phyloP scores from a whole-genome alignment of 2,113 vertebrate species.

The Myanophis thanlyinensis region DNA sequence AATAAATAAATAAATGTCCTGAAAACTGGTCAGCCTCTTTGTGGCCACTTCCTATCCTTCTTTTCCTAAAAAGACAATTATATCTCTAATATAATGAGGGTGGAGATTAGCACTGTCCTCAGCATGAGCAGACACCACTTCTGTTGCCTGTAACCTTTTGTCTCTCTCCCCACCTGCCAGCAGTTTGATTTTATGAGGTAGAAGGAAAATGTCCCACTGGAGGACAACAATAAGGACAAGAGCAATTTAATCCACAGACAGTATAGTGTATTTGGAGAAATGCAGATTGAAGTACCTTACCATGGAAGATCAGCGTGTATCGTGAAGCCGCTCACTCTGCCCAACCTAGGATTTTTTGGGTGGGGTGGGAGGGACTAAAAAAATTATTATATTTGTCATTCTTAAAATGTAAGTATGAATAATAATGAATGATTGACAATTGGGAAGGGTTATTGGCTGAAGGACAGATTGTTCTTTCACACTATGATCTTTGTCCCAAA shows the following conservation, averaged over 20 bases:
- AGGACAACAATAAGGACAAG: not conserved
- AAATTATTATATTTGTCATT: not conserved
- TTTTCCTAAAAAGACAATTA: not conserved
- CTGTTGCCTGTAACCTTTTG: not conserved
- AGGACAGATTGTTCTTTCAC: not conserved
- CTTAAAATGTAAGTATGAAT: not conserved
- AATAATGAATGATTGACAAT: not conserved
- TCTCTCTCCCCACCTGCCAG: not conserved
- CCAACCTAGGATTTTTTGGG: not conserved
- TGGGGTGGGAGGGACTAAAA: not conserved
- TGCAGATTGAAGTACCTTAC: not conserved
- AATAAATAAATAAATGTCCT: too few relatives aligned
- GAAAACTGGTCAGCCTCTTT: not conserved
- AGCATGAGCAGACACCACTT: not conserved
- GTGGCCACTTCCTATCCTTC: not conserved
- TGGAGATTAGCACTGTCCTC: not conserved
- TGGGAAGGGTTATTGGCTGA: not conserved
- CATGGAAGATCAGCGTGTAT: not conserved
- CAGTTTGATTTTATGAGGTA: not conserved
- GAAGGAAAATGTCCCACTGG: not conserved
- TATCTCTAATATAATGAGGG: not conserved
- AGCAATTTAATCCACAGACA: not conserved
- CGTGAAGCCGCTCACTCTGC: not conserved
- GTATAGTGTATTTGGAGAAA: not conserved
- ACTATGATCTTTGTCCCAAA: not conserved